Conservation (phyloP, 64 coral and sea anemone genomes). For the Montipora foliosa region DNA sequence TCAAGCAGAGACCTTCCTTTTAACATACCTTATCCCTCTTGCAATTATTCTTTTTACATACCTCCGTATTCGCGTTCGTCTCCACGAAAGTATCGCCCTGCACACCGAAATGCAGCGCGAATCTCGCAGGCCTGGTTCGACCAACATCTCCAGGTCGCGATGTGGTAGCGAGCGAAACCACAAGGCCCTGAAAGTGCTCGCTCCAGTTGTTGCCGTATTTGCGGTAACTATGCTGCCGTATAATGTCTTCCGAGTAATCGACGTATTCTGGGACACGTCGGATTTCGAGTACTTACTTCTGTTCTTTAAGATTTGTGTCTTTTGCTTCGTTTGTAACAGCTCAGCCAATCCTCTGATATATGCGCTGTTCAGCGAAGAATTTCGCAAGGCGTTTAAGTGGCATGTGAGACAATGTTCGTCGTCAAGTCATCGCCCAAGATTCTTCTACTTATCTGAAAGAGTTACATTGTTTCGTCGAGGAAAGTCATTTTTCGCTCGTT, state of each 20-base stretch:
- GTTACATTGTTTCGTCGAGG: slow-evolving; percentile 14
- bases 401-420: slow-evolving; percentile 63
- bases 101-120: slow-evolving; percentile 69
- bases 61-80: slow-evolving; percentile 71
- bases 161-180: slow-evolving; percentile 63
- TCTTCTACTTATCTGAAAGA: slow-evolving; percentile 46
- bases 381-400: slow-evolving; percentile 86
- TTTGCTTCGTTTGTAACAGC: slow-evolving; percentile 91
- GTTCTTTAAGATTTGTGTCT: slow-evolving; percentile 84
- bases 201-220: slow-evolving; percentile 84
- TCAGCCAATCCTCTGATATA: slow-evolving; percentile 95
- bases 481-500: background rate
- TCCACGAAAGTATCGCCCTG: slow-evolving; percentile 81
- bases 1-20: slow-evolving; percentile 64
- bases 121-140: background rate
- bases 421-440: background rate
- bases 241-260: slow-evolving; percentile 78
- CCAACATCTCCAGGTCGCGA: background rate
- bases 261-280: slow-evolving; percentile 66
- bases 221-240: slow-evolving; percentile 79
- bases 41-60: slow-evolving; percentile 73
- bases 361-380: slow-evolving; percentile 86
- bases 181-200: slow-evolving; percentile 67
- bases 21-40: slow-evolving; percentile 79
- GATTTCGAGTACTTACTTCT: slow-evolving; percentile 78